These are phyloP conservation scores for roundworm (Caenorhabditis elegans) DNA, from an alignment of 1,140 invertebrate species.

Conservation along the genomic window WBcel235 BX284603.4:1906001-1906500, in stretches of 20 bases:
- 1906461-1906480: background rate
- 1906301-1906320: too few species aligned
- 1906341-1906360: background rate
- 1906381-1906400: background rate
- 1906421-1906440: background rate
- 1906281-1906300: too few species aligned
- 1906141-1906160: background rate
- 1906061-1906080: background rate
- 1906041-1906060: background rate
- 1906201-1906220: background rate
- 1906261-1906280: background rate
- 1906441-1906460: background rate
- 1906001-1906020: background rate
- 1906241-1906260: background rate
- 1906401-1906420: background rate
- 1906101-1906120: background rate
- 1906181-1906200: background rate
- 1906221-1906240: background rate
- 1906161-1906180: conserved; percentile 2
- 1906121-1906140: background rate
- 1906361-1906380: background rate
- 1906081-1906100: background rate
- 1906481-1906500: background rate
- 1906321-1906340: background rate
- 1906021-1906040: background rate